These are phyloP conservation scores for Anadara kagoshimensis DNA, from an alignment of 1,140 invertebrate species.

Conservation along the genomic window DNA sequence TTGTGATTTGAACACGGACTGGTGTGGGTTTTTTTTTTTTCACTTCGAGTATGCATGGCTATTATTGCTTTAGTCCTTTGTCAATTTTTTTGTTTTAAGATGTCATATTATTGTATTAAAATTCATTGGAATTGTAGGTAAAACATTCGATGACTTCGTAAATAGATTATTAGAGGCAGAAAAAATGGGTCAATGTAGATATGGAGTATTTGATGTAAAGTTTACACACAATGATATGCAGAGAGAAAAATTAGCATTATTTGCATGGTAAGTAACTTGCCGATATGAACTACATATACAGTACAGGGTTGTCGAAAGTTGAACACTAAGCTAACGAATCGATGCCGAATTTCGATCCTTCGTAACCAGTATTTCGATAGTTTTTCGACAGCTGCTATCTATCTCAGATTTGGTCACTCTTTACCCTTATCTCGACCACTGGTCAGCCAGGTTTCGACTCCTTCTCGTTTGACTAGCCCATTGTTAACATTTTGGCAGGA, in stretches of 20 bases:
- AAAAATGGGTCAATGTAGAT: slow-evolving; percentile 52
- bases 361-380: not conserved
- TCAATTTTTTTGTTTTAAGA: too few species aligned
- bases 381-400: not conserved
- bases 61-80: too few species aligned
- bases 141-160: slow-evolving; percentile 57
- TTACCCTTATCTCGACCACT: not conserved
- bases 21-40: too few species aligned
- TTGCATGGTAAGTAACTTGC: slow-evolving; percentile 53
- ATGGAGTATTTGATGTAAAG: slow-evolving; percentile 59
- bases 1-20: too few species aligned
- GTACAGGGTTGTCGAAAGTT: too few species aligned
- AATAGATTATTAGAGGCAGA: slow-evolving; percentile 50
- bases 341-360: not conserved
- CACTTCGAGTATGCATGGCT: too few species aligned
- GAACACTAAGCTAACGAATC: too few species aligned
- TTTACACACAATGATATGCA: slow-evolving; percentile 49
- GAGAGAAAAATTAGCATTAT: slow-evolving; percentile 57
- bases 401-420: not conserved
- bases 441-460: not conserved
- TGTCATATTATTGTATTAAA: too few species aligned
- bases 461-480: not conserved
- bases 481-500: not conserved
- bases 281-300: not conserved
- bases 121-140: slow-evolving; percentile 36